Base-by-base conservation (phyloP, 2,797 vertebrate species). In the Falco rusticolus region DNA sequence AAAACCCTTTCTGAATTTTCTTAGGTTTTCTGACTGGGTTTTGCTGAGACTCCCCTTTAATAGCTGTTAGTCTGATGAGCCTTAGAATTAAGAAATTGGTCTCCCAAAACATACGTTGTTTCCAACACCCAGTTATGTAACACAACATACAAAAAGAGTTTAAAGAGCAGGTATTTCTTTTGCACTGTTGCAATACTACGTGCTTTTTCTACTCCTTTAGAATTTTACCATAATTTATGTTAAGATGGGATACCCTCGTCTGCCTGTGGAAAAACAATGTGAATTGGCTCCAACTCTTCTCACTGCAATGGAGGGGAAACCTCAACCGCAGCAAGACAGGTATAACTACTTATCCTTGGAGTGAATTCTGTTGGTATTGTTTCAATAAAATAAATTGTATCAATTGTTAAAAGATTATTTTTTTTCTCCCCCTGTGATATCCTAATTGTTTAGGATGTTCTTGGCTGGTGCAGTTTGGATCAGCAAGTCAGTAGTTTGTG, bases 181-280 rank as follows among this genome's bases (percentile, higher is more conserved):
- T 59, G 10, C 6, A 20, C n/a, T 87, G 31, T 41, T 93, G 25
- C 34, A 90, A 63, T 72, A 60, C 16, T 60, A 13, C 95, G 24
- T 86, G 74, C 50, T 91, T 96, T 81, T 95, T 92, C 66, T 90
- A 31, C 54, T 84, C 54, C 56, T 61, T 84, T 91, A 99, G 99
- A 99, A 99, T 98, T 99, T 99, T 96, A 99, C 99, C 75, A 99
- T 99, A 96, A 99, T 99, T 97, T 99, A 99, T 96, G 99, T 99
- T 94, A 99, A 99, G 98, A 99, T 99, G 99, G 99, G 99, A 43
- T 99, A 99, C 95, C 99, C 99, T 64, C 99, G 99, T 66, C 97
- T 99, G 33, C 99, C 99, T 82, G 98, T 99, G 92, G 98, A 98
- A 72, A 99, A 99, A 96, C 99, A 99, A 26, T 99, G 99, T 94